Conservation (phyloP, 1,140 invertebrate genomes). For the Drosophila oshimai region DNA sequence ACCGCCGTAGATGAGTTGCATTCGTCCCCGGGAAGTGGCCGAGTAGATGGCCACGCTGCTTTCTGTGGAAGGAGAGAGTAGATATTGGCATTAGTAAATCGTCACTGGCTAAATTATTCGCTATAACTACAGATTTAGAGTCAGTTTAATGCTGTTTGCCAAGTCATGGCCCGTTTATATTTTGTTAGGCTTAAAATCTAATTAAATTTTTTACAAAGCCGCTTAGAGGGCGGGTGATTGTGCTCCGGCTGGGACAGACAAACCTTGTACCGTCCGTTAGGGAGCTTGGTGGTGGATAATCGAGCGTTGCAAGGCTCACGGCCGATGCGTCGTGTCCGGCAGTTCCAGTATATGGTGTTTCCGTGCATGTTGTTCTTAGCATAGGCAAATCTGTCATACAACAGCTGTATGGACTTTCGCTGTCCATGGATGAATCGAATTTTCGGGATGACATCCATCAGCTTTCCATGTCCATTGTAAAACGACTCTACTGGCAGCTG, state of each 20-base stretch:
- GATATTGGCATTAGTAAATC: conserved; percentile 16
- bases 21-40: conserved; percentile 75
- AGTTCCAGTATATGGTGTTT: conserved; percentile 73
- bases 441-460: neutral
- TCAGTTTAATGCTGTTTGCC: conserved; percentile 39
- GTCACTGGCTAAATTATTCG: neutral
- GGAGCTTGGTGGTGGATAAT: conserved; percentile 49
- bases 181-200: conserved; percentile 40
- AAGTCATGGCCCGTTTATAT: conserved; percentile 37
- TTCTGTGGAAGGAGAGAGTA: conserved; percentile 37
- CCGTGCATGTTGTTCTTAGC: conserved; percentile 63
- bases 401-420: conserved; percentile 58
- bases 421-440: conserved; percentile 61
- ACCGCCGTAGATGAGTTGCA: conserved; percentile 80
- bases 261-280: conserved; percentile 59
- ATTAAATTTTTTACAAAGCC: neutral
- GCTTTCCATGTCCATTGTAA: conserved; percentile 7
- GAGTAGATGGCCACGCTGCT: conserved; percentile 74
- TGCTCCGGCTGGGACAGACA: conserved; percentile 58
- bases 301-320: conserved; percentile 60
- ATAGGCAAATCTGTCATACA: conserved; percentile 55
- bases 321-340: conserved; percentile 49
- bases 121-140: conserved; percentile 28
- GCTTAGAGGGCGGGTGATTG: conserved; percentile 66
- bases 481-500: conserved; percentile 19